These are phyloP conservation scores for Aplocera efformata DNA, from an alignment of 2,888 invertebrate genomes.

Conservation along the genomic window DNA sequence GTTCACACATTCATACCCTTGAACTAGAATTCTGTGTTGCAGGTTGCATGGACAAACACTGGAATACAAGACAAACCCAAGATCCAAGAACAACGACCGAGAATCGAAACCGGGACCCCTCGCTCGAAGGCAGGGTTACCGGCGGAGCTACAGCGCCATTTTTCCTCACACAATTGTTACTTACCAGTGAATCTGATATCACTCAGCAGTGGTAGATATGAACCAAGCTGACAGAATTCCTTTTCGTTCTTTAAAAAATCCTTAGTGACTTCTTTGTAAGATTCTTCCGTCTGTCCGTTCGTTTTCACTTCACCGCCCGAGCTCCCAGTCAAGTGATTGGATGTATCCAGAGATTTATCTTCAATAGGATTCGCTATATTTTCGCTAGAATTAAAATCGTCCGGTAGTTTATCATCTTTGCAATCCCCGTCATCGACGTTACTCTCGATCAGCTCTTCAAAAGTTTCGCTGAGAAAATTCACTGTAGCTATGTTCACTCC, in stretches of 20 bases:
- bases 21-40: no score
- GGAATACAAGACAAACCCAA: no score
- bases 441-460: constrained; percentile 69
- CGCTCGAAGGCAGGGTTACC: no score
- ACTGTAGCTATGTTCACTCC: constrained; percentile 65
- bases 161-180: no score
- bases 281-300: constrained; percentile 41
- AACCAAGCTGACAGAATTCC: constrained; percentile 63
- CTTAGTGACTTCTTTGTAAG: constrained; percentile 52
- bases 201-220: constrained; percentile 60
- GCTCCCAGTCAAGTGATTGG: constrained; percentile 24
- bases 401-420: constrained; percentile 37
- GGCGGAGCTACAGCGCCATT: no score
- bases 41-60: no score
- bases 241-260: constrained; percentile 75
- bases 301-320: constrained; percentile 25
- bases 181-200: constrained; percentile 74
- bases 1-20: no score
- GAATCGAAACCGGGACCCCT: no score
- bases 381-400: constrained; percentile 12
- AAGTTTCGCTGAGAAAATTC: constrained; percentile 62
- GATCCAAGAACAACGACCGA: no score
- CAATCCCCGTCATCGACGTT: constrained; percentile 68
- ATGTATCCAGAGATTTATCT: constrained; percentile 25
- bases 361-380: constrained; percentile 23